Evolutionary conservation across 2,113 vertebrate species (phyloP).

Genomic region (Calidris pygmaea): DNA sequence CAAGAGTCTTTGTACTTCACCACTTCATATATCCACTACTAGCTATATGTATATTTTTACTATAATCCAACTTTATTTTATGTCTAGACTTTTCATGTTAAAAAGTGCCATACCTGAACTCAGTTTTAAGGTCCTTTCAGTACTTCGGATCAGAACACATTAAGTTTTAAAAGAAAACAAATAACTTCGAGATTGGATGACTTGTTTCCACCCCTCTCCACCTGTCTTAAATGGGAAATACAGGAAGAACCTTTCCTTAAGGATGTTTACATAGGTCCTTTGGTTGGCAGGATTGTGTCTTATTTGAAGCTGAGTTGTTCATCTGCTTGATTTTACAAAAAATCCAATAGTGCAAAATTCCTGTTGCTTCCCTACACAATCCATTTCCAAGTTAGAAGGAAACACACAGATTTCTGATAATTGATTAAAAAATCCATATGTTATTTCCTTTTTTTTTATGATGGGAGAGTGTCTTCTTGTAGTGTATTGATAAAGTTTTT

Average conservation of each 20-base stretch:
- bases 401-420: slow-evolving; percentile 50
- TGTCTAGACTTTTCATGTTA: slow-evolving; percentile 20
- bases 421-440: slow-evolving; percentile 51
- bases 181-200: neutral
- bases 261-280: slow-evolving; percentile 33
- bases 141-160: neutral
- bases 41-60: slow-evolving; percentile 37
- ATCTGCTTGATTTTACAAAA: slow-evolving; percentile 62
- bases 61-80: slow-evolving; percentile 60
- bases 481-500: slow-evolving; percentile 62
- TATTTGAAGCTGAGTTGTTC: slow-evolving; percentile 41
- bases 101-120: neutral
- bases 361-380: slow-evolving; percentile 47
- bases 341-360: neutral
- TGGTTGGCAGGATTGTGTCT: slow-evolving; percentile 11
- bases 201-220: neutral
- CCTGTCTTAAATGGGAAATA: slow-evolving; percentile 13
- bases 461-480: slow-evolving; percentile 25
- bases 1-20: slow-evolving; percentile 39
- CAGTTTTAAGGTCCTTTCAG: slow-evolving; percentile 41
- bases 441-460: slow-evolving; percentile 31
- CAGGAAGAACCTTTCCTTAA: slow-evolving; percentile 39
- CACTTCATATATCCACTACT: slow-evolving; percentile 61
- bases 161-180: slow-evolving; percentile 37
- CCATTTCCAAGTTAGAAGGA: slow-evolving; percentile 48